Evolutionary conservation across 2,113 vertebrate genomes (phyloP).

Genomic region (Dipodomys spectabilis): DNA sequence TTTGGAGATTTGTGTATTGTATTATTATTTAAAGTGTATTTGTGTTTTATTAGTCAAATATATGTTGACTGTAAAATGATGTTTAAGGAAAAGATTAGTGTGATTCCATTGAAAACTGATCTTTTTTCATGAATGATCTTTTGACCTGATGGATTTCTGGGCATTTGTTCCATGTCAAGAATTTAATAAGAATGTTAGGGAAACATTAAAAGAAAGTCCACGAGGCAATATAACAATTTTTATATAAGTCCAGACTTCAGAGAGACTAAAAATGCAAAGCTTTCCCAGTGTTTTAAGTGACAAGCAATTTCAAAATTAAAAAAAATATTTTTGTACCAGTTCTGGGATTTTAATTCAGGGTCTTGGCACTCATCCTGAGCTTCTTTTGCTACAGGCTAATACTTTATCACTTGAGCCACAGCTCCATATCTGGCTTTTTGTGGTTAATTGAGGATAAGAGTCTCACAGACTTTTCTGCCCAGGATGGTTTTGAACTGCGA

Average conservation of each 20-base stretch:
- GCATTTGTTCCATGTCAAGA: background rate
- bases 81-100: background rate
- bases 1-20: background rate
- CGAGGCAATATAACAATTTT: background rate
- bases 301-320: background rate
- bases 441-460: too few species aligned
- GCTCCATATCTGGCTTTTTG: too few species aligned
- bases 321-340: too few species aligned
- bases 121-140: conserved; percentile 12
- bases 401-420: too few species aligned
- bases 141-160: conserved; percentile 13
- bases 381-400: too few species aligned
- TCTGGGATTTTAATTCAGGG: too few species aligned
- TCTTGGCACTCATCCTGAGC: too few species aligned
- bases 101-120: background rate
- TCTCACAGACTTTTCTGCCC: too few species aligned
- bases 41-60: background rate
- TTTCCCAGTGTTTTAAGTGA: background rate
- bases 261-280: conserved; percentile 28
- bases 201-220: background rate
- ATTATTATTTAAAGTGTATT: background rate
- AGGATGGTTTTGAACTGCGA: too few species aligned
- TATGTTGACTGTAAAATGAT: conserved; percentile 3
- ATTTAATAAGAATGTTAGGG: conserved; percentile 18
- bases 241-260: background rate